phyloP scores from a whole-genome alignment of 2,113 vertebrate species.

The Motacilla alba region DNA sequence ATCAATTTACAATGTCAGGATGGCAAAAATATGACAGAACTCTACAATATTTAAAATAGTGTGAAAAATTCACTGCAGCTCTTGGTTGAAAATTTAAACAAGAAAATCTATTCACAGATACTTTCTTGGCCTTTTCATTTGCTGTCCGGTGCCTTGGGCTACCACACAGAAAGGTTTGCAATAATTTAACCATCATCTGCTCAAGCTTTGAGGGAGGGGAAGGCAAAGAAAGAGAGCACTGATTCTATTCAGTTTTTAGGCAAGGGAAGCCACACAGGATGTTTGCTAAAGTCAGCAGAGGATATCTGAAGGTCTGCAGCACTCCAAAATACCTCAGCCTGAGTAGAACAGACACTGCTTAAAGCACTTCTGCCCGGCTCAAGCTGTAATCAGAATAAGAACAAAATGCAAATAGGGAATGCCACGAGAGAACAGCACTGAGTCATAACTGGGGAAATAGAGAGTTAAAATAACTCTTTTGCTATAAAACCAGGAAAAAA shows the following conservation, averaged over 20 bases:
- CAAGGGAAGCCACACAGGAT: not conserved
- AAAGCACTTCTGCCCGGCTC: not conserved
- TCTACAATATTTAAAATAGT: not conserved
- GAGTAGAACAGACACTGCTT: not conserved
- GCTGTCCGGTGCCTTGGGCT: not conserved
- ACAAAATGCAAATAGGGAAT: not conserved
- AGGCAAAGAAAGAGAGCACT: not conserved
- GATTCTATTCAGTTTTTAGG: not conserved
- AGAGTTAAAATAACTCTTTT: not conserved
- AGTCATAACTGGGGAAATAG: not conserved
- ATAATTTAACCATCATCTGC: slow-evolving; percentile 1
- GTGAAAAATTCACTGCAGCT: not conserved
- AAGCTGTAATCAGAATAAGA: not conserved
- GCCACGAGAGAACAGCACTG: not conserved
- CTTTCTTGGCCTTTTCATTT: not conserved
- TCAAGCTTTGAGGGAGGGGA: not conserved
- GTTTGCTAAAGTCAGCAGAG: not conserved
- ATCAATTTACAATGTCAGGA: not conserved
- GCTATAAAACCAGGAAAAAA: not conserved
- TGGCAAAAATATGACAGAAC: not conserved
- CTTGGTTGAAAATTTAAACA: slow-evolving; percentile 33
- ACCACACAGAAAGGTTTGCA: not conserved
- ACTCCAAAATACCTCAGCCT: not conserved
- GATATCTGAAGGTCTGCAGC: not conserved
- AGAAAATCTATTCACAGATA: not conserved